These are phyloP conservation scores for Ptychobarbus kaznakovi DNA, from an alignment of 2,797 vertebrate genomes.

Conservation along the genomic window DNA sequence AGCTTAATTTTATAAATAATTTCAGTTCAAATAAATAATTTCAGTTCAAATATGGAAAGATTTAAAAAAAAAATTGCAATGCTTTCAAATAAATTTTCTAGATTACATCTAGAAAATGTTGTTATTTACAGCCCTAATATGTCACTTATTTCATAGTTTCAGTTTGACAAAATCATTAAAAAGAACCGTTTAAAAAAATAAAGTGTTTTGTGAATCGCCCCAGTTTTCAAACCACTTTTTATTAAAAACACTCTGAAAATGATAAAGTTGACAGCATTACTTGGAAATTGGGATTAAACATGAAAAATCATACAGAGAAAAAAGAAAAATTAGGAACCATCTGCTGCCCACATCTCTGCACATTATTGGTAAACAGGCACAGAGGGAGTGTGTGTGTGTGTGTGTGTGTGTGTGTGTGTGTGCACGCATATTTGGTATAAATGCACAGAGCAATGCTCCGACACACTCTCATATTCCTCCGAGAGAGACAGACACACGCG, in stretches of 20 bases:
- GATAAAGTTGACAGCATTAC: slow-evolving; percentile 1
- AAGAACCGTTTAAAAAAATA: neutral
- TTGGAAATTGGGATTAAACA: slow-evolving; percentile 26
- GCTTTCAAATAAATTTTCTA: neutral
- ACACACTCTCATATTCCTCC: slow-evolving; percentile 73
- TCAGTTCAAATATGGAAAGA: neutral
- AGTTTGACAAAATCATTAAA: neutral
- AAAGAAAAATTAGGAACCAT: slow-evolving; percentile 37
- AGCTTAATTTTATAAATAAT: neutral
- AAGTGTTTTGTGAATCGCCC: neutral
- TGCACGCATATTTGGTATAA: neutral
- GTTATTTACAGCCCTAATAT: neutral
- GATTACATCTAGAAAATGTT: neutral
- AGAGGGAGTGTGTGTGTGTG: slow-evolving; percentile 24
- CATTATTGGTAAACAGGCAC: slow-evolving; percentile 46
- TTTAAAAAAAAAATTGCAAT: neutral
- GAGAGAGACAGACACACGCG: slow-evolving; percentile 69
- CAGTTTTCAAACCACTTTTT: neutral
- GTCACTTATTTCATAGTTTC: neutral
- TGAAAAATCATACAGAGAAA: slow-evolving; percentile 20
- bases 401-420: neutral
- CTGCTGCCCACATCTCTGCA: slow-evolving; percentile 46
- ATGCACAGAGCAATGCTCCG: slow-evolving; percentile 54
- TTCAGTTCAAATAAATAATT: neutral
- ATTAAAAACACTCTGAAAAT: slow-evolving; percentile 12